phyloP scores from a whole-genome alignment of 2,797 vertebrate species.

The Crenichthys baileyi region DNA sequence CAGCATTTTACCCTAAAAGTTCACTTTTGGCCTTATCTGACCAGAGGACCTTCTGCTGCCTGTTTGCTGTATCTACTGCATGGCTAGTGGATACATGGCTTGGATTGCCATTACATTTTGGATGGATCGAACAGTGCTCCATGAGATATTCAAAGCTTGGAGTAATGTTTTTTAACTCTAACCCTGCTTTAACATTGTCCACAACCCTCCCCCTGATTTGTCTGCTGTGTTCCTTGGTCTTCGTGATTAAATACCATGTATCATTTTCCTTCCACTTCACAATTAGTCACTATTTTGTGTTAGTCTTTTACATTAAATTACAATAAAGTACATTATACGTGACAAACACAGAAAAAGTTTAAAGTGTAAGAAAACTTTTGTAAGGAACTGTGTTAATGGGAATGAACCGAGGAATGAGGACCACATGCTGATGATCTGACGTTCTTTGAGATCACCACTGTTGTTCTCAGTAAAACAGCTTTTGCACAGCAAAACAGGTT shows the following conservation, averaged over 20 bases:
- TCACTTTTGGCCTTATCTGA: not conserved
- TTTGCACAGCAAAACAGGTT: conserved; percentile 2
- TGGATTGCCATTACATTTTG: not conserved
- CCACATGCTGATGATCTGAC: not conserved
- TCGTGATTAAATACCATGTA: not conserved
- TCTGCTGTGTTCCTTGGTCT: not conserved
- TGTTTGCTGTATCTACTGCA: not conserved
- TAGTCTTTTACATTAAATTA: not conserved
- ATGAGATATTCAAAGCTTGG: not conserved
- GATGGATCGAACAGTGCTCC: not conserved
- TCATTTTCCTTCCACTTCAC: not conserved
- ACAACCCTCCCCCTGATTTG: not conserved
- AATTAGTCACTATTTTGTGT: not conserved
- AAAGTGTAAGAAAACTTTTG: not conserved
- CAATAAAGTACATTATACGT: not conserved
- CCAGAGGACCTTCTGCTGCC: not conserved
- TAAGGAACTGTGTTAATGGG: conserved; percentile 15
- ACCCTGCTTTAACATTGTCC: not conserved
- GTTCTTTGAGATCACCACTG: not conserved
- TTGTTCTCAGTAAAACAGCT: conserved; percentile 7
- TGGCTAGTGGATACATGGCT: not conserved
- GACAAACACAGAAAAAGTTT: not conserved
- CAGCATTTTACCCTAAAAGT: not conserved
- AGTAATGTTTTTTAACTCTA: not conserved
- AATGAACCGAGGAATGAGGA: conserved; percentile 20